A percentile compares a stretch with the other conserved stretches of the same genome.
phyloP scores from a whole-genome alignment of 1,140 invertebrate species.

The Scaptodrosophila lebanonensis region DNA sequence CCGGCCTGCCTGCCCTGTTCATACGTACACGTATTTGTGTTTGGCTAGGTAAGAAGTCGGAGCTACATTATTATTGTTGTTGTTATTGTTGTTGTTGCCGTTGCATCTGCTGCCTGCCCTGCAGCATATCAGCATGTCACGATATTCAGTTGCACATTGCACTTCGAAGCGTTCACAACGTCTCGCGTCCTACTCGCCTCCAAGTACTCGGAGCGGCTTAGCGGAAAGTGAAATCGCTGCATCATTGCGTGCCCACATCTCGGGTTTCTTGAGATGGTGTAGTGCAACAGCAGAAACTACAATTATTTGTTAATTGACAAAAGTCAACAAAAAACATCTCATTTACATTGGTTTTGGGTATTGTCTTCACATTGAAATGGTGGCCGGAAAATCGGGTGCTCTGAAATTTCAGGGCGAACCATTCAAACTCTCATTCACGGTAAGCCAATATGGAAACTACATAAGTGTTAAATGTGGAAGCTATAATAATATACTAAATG shows the following conservation, averaged over 20 bases:
- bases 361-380: slow-evolving; percentile 33
- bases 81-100: slow-evolving; percentile 29
- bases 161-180: slow-evolving; percentile 51
- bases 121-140: slow-evolving; percentile 7
- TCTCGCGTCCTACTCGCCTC: not conserved
- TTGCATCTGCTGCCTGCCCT: slow-evolving; percentile 36
- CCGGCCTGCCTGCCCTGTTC: slow-evolving; percentile 6
- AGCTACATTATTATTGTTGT: slow-evolving; percentile 22
- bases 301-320: slow-evolving; percentile 31
- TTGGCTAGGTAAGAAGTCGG: slow-evolving; percentile 53
- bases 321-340: not conserved
- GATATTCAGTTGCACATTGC: slow-evolving; percentile 58
- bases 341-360: not conserved
- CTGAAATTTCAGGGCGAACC: slow-evolving; percentile 39
- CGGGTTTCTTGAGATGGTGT: not conserved
- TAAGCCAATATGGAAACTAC: slow-evolving; percentile 33
- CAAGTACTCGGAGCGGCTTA: slow-evolving; percentile 1
- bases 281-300: slow-evolving; percentile 39
- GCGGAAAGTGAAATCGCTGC: slow-evolving; percentile 57
- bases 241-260: slow-evolving; percentile 46
- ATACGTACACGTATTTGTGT: slow-evolving; percentile 42
- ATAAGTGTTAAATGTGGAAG: no score
- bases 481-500: no score
- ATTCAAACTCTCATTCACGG: slow-evolving; percentile 70
- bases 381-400: slow-evolving; percentile 57